Conservation (phyloP, 1,140 invertebrate species). For the Chironomus striatipennis region DNA sequence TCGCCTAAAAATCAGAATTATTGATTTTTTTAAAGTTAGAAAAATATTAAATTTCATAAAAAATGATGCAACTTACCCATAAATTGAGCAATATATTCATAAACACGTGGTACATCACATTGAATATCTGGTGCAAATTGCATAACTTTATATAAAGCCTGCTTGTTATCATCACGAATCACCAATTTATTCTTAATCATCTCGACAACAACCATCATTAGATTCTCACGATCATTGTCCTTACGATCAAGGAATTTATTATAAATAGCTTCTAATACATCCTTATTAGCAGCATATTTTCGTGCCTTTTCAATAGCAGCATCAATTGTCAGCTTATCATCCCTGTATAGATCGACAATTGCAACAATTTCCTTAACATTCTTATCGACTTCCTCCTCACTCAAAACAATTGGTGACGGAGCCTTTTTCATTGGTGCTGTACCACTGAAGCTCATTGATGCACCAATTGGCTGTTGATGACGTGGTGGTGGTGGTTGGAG, state of each 20-base stretch:
- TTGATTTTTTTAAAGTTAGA: too few relatives aligned
- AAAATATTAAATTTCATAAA: too few relatives aligned
- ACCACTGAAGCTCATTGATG: neutral
- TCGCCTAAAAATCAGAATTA: constrained; percentile 15
- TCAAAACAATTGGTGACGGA: neutral
- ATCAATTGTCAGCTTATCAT: constrained; percentile 11
- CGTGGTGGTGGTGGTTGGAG: neutral
- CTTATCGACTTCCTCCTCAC: neutral
- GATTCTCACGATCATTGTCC: neutral
- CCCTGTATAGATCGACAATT: neutral
- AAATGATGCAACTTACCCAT: neutral
- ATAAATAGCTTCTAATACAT: neutral
- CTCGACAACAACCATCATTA: neutral
- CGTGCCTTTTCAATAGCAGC: neutral
- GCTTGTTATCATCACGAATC: neutral
- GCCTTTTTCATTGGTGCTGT: neutral
- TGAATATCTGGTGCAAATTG: neutral
- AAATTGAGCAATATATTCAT: constrained; percentile 18
- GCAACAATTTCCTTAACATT: neutral
- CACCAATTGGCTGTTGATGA: constrained; percentile 5
- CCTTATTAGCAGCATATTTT: neutral
- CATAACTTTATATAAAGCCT: neutral
- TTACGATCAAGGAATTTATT: neutral
- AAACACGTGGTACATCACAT: constrained; percentile 18
- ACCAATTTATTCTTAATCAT: neutral